These are phyloP conservation scores for Noctua pronuba DNA, from an alignment of 2,888 invertebrate genomes.

Conservation along the genomic window DNA sequence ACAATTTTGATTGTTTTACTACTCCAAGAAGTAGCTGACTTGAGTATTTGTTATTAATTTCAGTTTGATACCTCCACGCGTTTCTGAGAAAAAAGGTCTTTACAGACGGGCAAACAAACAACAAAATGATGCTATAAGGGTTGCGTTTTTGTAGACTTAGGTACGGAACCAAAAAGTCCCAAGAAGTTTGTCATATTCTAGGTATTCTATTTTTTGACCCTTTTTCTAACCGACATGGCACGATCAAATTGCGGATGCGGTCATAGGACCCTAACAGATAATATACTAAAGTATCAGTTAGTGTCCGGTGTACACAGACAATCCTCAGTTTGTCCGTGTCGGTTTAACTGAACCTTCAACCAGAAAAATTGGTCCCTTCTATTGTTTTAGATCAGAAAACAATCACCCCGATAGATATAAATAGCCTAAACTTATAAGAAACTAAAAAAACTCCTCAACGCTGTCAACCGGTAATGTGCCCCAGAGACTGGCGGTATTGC, in stretches of 20 bases:
- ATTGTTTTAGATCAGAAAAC: slow-evolving; percentile 8
- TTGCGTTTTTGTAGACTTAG: too few species aligned
- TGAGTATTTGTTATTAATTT: too few species aligned
- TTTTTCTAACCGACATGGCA: background rate
- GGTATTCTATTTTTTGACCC: background rate
- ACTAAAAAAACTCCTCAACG: background rate
- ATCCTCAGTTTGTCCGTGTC: background rate
- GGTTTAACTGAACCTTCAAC: background rate
- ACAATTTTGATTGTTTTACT: too few species aligned
- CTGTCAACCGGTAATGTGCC: background rate
- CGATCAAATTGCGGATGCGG: background rate
- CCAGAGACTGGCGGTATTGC: background rate
- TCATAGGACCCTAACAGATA: too few species aligned
- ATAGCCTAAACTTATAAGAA: background rate
- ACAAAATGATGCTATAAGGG: too few species aligned
- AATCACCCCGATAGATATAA: background rate
- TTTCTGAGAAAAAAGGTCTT: too few species aligned
- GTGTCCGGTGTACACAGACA: background rate
- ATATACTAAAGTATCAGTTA: background rate
- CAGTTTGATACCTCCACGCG: too few species aligned
- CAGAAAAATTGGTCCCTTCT: background rate
- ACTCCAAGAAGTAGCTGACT: too few species aligned
- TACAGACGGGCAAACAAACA: too few species aligned
- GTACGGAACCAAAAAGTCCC: too few species aligned
- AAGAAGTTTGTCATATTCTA: background rate